Conservation (phyloP, 2,888 invertebrate genomes). For the Nyleta sp. region DNA sequence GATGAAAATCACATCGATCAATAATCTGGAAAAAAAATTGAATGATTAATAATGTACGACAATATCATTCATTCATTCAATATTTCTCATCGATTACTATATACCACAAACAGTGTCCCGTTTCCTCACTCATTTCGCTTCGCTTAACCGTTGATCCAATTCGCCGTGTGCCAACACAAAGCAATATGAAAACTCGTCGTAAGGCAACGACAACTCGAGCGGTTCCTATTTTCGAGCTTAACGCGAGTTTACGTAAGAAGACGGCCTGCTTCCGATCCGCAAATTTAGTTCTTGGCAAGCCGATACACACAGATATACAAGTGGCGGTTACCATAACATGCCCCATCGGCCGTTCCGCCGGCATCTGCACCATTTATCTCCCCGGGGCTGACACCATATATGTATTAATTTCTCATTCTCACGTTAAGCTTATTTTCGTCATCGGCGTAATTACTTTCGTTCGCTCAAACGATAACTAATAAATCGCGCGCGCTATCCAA, state of each 20-base stretch:
- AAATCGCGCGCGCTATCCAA: conserved; percentile 26
- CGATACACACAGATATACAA: conserved; percentile 42
- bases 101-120: too few relatives aligned
- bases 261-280: conserved; percentile 60
- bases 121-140: too few relatives aligned
- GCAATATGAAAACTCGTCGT: conserved; percentile 1
- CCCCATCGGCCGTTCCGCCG: conserved; percentile 21
- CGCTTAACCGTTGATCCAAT: too few relatives aligned
- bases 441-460: conserved; percentile 39
- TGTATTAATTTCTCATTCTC: conserved; percentile 45
- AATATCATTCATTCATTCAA: too few relatives aligned
- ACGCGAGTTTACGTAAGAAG: conserved; percentile 60
- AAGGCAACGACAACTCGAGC: conserved; percentile 32
- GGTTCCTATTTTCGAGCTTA: conserved; percentile 55
- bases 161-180: too few relatives aligned
- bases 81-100: too few relatives aligned
- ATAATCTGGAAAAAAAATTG: too few relatives aligned
- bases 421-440: conserved; percentile 49
- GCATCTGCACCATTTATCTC: conserved; percentile 40
- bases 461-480: conserved; percentile 50
- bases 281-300: conserved; percentile 69
- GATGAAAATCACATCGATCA: too few relatives aligned
- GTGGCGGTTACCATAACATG: conserved; percentile 55
- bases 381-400: conserved; percentile 35
- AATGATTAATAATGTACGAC: too few relatives aligned